These are phyloP conservation scores for Embidobia sp. DNA, from an alignment of 2,888 invertebrate species.

Conservation along the genomic window DNA sequence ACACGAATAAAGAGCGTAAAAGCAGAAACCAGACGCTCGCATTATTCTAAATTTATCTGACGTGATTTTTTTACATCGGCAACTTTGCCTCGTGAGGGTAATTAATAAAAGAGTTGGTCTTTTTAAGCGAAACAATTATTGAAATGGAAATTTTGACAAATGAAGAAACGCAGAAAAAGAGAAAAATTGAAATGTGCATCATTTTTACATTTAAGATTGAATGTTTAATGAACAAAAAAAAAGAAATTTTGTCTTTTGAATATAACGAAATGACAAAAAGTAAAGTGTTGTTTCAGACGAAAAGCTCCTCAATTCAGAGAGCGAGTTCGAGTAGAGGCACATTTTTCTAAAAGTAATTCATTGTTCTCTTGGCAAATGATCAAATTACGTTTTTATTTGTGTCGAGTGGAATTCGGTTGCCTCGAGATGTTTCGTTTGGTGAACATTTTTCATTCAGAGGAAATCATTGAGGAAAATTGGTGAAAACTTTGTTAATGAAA, in stretches of 20 bases:
- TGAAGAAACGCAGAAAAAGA: no score
- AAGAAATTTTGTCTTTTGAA: no score
- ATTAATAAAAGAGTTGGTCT: slow-evolving; percentile 20
- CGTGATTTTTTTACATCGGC: slow-evolving; percentile 33
- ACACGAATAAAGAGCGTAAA: slow-evolving; percentile 35
- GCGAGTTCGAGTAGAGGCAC: no score
- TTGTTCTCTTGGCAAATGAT: slow-evolving; percentile 52
- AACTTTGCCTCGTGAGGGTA: slow-evolving; percentile 7
- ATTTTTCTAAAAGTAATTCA: slow-evolving; percentile 21
- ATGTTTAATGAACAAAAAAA: no score
- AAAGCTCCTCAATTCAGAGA: background rate
- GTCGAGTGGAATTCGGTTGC: slow-evolving; percentile 33
- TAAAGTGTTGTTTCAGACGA: no score
- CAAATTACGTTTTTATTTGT: slow-evolving; percentile 47
- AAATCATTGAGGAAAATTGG: slow-evolving; percentile 14
- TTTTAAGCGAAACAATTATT: no score
- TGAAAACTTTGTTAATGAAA: no score
- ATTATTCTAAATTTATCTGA: slow-evolving; percentile 49
- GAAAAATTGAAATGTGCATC: no score
- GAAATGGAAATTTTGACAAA: no score
- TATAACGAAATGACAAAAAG: no score
- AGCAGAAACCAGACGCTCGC: slow-evolving; percentile 51
- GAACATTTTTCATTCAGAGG: slow-evolving; percentile 38
- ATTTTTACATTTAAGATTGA: no score
- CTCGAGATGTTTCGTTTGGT: slow-evolving; percentile 15